phyloP scores from a whole-genome alignment of 2,888 invertebrate genomes.

The Teleogryllus oceanicus region DNA sequence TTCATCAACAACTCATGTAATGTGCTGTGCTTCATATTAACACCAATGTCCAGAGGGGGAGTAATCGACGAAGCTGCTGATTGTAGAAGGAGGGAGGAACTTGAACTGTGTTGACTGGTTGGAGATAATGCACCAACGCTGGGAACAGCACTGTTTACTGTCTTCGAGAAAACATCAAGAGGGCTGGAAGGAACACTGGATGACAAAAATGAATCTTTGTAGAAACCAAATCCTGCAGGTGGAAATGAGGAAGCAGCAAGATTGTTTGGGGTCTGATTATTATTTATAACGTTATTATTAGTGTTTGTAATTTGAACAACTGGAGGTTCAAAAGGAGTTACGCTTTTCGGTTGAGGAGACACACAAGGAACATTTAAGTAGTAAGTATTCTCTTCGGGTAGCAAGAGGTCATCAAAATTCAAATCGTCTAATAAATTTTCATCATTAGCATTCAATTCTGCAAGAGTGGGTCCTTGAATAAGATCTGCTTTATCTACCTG shows the following conservation, averaged over 20 bases:
- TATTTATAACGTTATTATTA: constrained; percentile 39
- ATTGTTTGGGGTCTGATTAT: constrained; percentile 36
- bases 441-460: constrained; percentile 81
- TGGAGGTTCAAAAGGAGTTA: constrained; percentile 39
- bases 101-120: constrained; percentile 63
- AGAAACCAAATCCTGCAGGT: constrained; percentile 42
- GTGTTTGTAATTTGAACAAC: constrained; percentile 35
- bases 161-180: constrained; percentile 44
- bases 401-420: constrained; percentile 77
- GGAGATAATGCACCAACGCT: constrained; percentile 58
- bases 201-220: constrained; percentile 44
- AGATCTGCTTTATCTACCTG: constrained; percentile 72
- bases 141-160: constrained; percentile 36
- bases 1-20: constrained; percentile 67
- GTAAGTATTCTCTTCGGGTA: constrained; percentile 64
- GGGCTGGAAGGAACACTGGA: constrained; percentile 54
- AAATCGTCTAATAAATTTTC: constrained; percentile 78
- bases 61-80: constrained; percentile 45
- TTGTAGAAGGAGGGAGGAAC: constrained; percentile 51
- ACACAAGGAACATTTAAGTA: constrained; percentile 49
- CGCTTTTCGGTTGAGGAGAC: constrained; percentile 22
- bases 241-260: constrained; percentile 43
- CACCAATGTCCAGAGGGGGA: constrained; percentile 43
- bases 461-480: constrained; percentile 77
- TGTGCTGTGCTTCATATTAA: constrained; percentile 49